Conservation (phyloP, 2,113 vertebrate species). For the Tringa solitaria region DNA sequence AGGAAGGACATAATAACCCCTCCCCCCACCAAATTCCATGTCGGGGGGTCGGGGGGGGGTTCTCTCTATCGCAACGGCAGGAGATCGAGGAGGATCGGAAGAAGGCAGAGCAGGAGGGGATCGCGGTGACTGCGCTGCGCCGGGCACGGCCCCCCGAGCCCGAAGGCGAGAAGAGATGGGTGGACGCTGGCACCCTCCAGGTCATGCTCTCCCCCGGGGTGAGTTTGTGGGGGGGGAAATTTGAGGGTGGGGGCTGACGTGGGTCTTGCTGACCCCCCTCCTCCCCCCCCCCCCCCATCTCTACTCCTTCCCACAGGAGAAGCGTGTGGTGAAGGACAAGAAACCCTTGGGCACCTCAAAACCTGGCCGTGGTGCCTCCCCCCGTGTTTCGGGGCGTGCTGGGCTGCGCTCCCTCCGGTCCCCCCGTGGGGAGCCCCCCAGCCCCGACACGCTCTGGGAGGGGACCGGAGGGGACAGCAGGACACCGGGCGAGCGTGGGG, state of each 20-base stretch:
- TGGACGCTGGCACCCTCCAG: constrained; percentile 61
- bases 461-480: not conserved
- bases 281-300: too few relatives aligned
- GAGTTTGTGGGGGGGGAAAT: not conserved
- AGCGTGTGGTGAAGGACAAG: constrained; percentile 71
- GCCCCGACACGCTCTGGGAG: not conserved
- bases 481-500: not conserved
- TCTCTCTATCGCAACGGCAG: constrained; percentile 36
- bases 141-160: constrained; percentile 73
- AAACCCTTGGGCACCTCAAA: constrained; percentile 44
- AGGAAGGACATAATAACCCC: too few relatives aligned
- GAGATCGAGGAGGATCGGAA: constrained; percentile 93
- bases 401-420: not conserved
- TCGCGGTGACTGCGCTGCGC: constrained; percentile 75
- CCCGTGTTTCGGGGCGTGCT: not conserved
- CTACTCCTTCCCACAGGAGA: constrained; percentile 72
- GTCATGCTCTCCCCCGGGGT: constrained; percentile 65
- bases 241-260: too few relatives aligned
- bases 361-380: not conserved
- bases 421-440: constrained; percentile 15
- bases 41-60: not conserved
- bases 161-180: not conserved
- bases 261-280: too few relatives aligned
- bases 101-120: constrained; percentile 82
- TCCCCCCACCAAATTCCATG: not conserved